phyloP scores from a whole-genome alignment of 2,888 invertebrate genomes.

The Strigamia transsilvanica region DNA sequence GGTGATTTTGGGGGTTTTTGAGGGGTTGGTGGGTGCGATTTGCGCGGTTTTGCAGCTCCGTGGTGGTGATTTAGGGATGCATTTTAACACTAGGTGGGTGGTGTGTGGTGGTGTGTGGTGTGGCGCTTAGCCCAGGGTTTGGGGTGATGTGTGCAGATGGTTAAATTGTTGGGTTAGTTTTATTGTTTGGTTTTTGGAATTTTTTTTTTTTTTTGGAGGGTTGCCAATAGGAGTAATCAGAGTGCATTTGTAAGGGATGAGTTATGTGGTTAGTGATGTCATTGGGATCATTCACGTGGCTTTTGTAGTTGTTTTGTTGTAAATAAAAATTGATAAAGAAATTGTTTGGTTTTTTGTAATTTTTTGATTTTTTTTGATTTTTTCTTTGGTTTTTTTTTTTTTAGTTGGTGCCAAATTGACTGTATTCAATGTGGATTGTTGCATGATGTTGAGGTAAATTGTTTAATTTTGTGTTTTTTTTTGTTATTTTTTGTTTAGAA shows the following conservation, averaged over 20 bases:
- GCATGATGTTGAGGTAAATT: neutral
- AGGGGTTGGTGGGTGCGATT: neutral
- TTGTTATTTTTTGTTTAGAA: neutral
- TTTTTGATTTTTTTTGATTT: neutral
- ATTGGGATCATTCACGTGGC: conserved; percentile 18
- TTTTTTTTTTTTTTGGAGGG: neutral
- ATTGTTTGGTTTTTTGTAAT: no score
- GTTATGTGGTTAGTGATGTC: conserved; percentile 10
- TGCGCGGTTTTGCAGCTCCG: neutral
- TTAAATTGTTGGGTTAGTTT: neutral
- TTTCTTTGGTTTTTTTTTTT: neutral
- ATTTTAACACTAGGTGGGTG: neutral
- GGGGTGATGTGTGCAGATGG: neutral
- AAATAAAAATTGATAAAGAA: no score
- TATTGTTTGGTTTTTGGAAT: neutral
- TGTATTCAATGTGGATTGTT: neutral
- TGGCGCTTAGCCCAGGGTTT: neutral
- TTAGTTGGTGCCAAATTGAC: neutral
- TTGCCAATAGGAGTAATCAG: neutral
- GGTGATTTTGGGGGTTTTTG: neutral
- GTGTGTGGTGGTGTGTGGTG: neutral
- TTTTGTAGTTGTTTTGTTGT: neutral
- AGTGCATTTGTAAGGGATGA: conserved; percentile 19
- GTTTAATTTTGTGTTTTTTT: neutral
- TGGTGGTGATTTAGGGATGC: neutral